phyloP scores from a whole-genome alignment of 37 sponge, comb jelly and placozoan genomes.

The Mnemiopsis leidyi region DNA sequence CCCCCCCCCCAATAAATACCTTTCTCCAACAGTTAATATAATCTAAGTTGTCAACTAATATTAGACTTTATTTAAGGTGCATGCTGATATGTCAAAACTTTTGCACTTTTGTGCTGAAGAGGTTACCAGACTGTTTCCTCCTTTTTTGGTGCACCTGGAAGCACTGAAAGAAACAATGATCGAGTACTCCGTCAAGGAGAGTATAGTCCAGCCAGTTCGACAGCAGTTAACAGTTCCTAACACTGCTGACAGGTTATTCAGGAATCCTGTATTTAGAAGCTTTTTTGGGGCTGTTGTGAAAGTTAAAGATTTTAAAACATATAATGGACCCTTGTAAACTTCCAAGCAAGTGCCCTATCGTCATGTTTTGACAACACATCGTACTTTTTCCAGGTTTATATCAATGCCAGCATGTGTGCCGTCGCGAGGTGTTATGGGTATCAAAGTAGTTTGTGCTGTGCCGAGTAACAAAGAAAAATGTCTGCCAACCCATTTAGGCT shows the following conservation, averaged over 20 bases:
- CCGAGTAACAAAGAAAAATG: not conserved
- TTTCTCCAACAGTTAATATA: no score
- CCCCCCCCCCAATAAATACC: no score
- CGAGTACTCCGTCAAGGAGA: not conserved
- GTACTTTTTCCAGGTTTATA: not conserved
- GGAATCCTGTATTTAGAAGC: no score
- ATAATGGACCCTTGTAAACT: no score
- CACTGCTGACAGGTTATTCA: not conserved
- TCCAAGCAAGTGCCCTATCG: no score
- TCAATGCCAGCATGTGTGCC: not conserved
- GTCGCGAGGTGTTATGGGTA: not conserved
- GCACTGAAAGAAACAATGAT: not conserved
- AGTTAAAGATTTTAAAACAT: no score
- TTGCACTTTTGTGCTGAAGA: not conserved
- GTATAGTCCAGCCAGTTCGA: not conserved
- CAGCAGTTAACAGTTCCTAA: not conserved
- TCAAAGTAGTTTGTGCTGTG: not conserved
- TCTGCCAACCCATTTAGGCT: constrained; percentile 5
- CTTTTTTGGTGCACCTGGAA: not conserved
- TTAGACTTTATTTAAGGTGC: no score
- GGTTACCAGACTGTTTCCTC: not conserved
- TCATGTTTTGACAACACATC: no score
- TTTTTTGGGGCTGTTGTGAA: no score
- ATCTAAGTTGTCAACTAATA: no score
- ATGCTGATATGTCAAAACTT: no score